Evolutionary conservation across 2,888 invertebrate species (phyloP), one percentile per base, ranked within the genome.

Genomic region (Brachyptera risi): DNA sequence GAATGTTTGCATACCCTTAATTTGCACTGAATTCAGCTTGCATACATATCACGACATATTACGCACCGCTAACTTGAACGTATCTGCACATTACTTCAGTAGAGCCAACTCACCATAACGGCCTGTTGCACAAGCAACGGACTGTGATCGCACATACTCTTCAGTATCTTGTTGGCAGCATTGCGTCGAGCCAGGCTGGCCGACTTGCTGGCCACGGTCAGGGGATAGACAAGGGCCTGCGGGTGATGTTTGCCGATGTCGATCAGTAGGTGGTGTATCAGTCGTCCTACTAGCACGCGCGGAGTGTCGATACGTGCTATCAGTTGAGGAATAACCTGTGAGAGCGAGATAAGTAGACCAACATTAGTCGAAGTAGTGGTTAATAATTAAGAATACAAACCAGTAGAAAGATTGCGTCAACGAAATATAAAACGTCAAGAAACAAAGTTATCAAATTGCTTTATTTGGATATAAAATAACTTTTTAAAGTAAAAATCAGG

Each of bases 231-330:
- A 47, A 99, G 77, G 0, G 98, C 96, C 79, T 98, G 95, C 0
- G 99, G 99, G 78, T 99, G 97, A 26, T 92, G 90, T 74, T 97
- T 97, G 4, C 98, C 97, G 65, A 99, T 96, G 71, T 98, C 98
- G 63, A 95, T 92, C 17, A 99, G 79, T 19, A 99, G 79, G 70
- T 95, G 90, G 73, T 96, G 93, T 63, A 99, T 96, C 44, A 97
- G 79, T 64, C 91, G 87, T 0, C 92, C 91, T 0, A 98, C 96
- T 58, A 94, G 76, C 58, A 88, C 86, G 35, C 95, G 81, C 0
- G 92, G 92, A 0, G 96, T 96, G 72, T 99, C 99, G 64, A 99
- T 97, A 58, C 99, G 83, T 0, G 99, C 98, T 67, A 99, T 99
- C 27, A 99, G 79, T 74, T 99, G 99, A 0, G 99, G 99, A 68